Evolutionary conservation across 2,113 vertebrate genomes (phyloP).

Genomic region (Girardinichthys multiradiatus): DNA sequence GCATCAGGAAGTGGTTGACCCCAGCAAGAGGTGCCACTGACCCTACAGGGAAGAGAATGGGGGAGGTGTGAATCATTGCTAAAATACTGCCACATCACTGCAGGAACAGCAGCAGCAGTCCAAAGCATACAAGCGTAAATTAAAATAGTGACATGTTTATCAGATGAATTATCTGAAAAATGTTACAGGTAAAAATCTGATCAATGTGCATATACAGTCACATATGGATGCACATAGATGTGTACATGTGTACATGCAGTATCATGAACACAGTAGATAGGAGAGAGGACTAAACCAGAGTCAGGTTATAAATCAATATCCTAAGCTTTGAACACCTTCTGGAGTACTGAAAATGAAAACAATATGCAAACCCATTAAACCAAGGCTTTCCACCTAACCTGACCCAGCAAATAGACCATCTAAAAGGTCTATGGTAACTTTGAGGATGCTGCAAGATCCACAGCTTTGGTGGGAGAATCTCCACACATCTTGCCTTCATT

Average conservation of each 20-base stretch:
- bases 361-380: background rate
- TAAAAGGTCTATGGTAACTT: no score
- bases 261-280: background rate
- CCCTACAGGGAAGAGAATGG: constrained; percentile 10
- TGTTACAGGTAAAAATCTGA: background rate
- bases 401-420: background rate
- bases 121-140: constrained; percentile 7
- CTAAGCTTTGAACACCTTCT: background rate
- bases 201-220: no score
- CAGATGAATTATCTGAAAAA: constrained; percentile 26
- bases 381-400: background rate
- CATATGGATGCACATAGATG: background rate
- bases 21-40: constrained; percentile 2
- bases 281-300: background rate
- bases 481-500: background rate
- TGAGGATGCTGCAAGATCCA: no score
- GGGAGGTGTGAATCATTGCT: constrained; percentile 18
- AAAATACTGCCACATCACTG: constrained; percentile 47
- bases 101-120: constrained; percentile 33
- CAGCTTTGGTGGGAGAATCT: background rate
- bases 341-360: background rate
- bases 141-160: constrained; percentile 31
- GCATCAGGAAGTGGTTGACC: constrained; percentile 53
- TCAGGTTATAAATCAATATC: background rate
- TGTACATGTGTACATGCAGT: background rate